Base-by-base conservation (phyloP, 2,888 invertebrate species). In the Thera obeliscata region DNA sequence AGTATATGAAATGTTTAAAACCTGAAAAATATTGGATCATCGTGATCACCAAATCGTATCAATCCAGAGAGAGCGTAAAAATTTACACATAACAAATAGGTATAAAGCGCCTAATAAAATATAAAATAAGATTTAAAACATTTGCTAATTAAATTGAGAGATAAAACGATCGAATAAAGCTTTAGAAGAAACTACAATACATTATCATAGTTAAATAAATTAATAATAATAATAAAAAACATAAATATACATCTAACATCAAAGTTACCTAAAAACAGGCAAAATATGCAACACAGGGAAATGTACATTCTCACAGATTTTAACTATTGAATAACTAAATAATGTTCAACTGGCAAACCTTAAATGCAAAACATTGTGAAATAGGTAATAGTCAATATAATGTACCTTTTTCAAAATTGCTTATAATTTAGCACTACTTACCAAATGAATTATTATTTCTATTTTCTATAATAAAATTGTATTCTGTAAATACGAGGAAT, bases 51-150 rank as follows among this genome's bases (percentile, higher is more conserved):
- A 68, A 61, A 54, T 43, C 5, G 60, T 49, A 64, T 58, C 56
- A 68, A 61, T 52, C 61, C 56, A 69, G 65, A 69, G 65, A 69
- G 69, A 69, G 65, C 65, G 41, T 57, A 68, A 61, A 68, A 66
- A 41, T 41, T 35, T 50, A 56, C 58, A 65, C 55, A 41, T 61
- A 54, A 65, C 55, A 61, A 65, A 69, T 35, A 55, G 35, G 36
- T 50, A 61, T 49, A 64, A 61, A 64, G 60, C 56, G 36, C 60
- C 46, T 64, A 54, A 8, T 57, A 52, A 59, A 67, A 64, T 64
- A 56, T 49, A 67, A 58, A 22, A 64, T 49, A 58, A 59, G 33
- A 63, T 63, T 55, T n/a, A 61, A 38, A 63, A 59, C 59, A 58
- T 67, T 67, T 49, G 49, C 7, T 35, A 43, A 61, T 56, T 63